These are phyloP conservation scores for Stegana nigrithorax DNA, from an alignment of 2,888 invertebrate genomes.

Conservation along the genomic window DNA sequence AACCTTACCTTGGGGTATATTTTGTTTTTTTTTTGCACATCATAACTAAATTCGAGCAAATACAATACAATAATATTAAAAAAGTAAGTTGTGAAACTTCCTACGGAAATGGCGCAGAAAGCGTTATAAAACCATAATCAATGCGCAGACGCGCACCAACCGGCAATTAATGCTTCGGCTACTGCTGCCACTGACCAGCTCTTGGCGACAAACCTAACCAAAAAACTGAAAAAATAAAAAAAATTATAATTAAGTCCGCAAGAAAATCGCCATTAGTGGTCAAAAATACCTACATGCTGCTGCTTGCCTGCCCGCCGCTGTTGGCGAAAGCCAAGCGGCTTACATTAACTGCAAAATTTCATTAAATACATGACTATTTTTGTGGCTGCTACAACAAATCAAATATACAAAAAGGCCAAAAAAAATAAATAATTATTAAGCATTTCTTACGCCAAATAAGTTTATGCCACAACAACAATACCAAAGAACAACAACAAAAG, in stretches of 20 bases:
- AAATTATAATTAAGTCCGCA: neutral
- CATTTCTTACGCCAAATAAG: too few species aligned
- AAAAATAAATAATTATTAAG: too few species aligned
- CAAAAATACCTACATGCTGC: slow-evolving; percentile 1
- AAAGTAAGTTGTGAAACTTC: neutral
- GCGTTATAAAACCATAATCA: too few species aligned
- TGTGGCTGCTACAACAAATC: too few species aligned
- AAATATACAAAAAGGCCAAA: too few species aligned
- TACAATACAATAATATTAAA: neutral
- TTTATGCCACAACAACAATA: neutral
- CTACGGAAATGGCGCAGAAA: too few species aligned
- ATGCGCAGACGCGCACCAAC: too few species aligned
- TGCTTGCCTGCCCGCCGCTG: neutral
- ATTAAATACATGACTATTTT: too few species aligned
- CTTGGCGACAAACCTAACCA: neutral
- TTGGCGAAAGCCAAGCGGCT: too few species aligned
- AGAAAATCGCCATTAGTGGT: slow-evolving; percentile 9
- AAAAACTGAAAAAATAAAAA: neutral
- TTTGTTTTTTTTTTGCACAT: too few species aligned
- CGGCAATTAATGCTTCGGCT: neutral
- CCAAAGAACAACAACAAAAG: neutral
- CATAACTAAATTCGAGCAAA: neutral
- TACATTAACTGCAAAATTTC: too few species aligned
- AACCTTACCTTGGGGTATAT: too few species aligned
- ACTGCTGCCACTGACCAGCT: neutral